Percentiles rank a stretch among this genome's conserved stretches.
Evolutionary conservation across 92 coral and sea anemone genomes (phyloP).

Genomic region (Parazoanthus atlanticus): DNA sequence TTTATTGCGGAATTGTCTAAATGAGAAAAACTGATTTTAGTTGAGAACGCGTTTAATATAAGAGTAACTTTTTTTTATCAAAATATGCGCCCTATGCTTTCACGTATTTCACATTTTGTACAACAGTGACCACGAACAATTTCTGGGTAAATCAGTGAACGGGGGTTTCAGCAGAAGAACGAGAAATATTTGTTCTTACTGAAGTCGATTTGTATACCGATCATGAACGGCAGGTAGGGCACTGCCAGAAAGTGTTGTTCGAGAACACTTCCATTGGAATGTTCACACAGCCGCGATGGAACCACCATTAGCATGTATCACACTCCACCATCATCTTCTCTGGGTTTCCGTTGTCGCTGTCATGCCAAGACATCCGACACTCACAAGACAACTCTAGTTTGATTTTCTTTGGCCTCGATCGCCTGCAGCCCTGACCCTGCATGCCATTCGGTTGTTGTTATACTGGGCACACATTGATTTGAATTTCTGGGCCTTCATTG

Average conservation of each 20-base stretch:
- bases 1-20: too few relatives aligned
- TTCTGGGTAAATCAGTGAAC: too few relatives aligned
- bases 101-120: too few relatives aligned
- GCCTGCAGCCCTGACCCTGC: neutral
- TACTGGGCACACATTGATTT: conserved; percentile 41
- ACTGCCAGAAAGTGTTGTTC: conserved; percentile 6
- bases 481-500: conserved; percentile 27
- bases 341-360: neutral
- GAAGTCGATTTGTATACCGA: too few relatives aligned
- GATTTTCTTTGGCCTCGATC: neutral
- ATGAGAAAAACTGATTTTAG: too few relatives aligned
- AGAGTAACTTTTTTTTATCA: too few relatives aligned
- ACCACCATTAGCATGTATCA: conserved; percentile 7
- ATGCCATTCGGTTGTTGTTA: conserved; percentile 57
- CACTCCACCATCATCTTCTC: conserved; percentile 12
- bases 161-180: too few relatives aligned
- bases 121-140: too few relatives aligned
- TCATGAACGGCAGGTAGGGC: neutral
- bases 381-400: neutral
- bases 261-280: neutral
- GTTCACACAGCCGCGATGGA: conserved; percentile 18
- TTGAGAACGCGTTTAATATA: too few relatives aligned
- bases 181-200: too few relatives aligned
- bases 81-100: too few relatives aligned
- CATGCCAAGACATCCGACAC: conserved; percentile 33